Base-by-base conservation (phyloP, 2,797 vertebrate species). In the Anguilla megastoma region DNA sequence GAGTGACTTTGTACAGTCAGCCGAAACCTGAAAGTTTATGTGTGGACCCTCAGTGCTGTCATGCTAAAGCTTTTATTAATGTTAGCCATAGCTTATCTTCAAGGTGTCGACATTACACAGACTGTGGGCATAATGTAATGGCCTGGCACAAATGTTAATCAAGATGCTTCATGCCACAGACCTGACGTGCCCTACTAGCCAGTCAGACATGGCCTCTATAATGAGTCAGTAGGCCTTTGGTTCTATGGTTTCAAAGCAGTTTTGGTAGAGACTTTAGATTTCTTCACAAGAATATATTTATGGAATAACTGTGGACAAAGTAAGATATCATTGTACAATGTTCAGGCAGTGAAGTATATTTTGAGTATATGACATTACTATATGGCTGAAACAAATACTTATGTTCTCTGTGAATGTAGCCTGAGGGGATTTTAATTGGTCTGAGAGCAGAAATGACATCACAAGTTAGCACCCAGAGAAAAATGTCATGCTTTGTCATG, bases 371-470 rank as follows among this genome's bases (percentile, higher is more conserved):
- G 27, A 14, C 27, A 10, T 36, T 74, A 14, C 30, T 30, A 33
- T 93, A 92, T 94, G 93, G 95, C 93, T 94, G 95, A 91, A 94
- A 95, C 92, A 95, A 94, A 95, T 95, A 92, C 93, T 94, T 94
- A 94, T 95, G 95, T 94, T 94, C 94, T 94, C 94, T 94, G 91
- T 94, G 93, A 93, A 90, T 91, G 93, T 92, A 90, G 94, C 94
- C 91, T 91, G 86, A 21, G 91, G 92, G 94, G 87, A 90, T 91
- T 91, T 94, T 94, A 94, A 92, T 93, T 74, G 66, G 18, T 93
- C 60, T 91, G 93, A 93, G 91, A 94, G 91, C 92, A 90, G 85
- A 92, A 93, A 93, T 93, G 90, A 86, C 92, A 94, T 94, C 91
- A 91, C 90, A 93, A 93, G 91, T 92, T 50, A 90, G 92, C 91